Evolutionary conservation across 2,888 invertebrate genomes (phyloP), one percentile per base, ranked within the genome.

Genomic region (Harpalus rufipes): DNA sequence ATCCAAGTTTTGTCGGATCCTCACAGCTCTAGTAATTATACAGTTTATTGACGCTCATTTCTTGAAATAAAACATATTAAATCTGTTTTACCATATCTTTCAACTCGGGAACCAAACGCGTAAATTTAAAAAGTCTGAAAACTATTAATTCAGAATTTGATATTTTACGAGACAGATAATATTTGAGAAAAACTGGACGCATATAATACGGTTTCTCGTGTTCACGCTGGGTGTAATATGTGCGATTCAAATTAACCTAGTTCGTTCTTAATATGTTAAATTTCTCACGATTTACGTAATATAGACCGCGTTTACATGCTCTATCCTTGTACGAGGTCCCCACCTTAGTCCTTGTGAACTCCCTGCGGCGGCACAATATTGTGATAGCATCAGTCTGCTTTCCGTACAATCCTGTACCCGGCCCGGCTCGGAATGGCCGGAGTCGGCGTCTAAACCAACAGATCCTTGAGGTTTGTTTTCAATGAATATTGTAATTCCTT

Each of bases 401-500:
- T 51, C 44, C 61, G 18, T 80, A 61, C 80, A 61, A 80, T 16
- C 25, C 32, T 2, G 78, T 80, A 14, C 61, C 39, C 32, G 16
- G 61, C 32, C 4, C 44, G 44, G 12, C 44, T 0, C 1, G 44
- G 6, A 51, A 4, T 32, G 32, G 32, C 32, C 32, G 32, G 32
- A 18, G 61, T 12, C 44, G 44, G 80, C 65, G 63, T 81, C 63
- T 81, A 81, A 65, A 81, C 61, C 21, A 81, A 81, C 68, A 81
- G 68, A 68, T 68, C 32, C 72, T 72, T 81, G 44, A 68, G 81
- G 81, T 68, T 81, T 68, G 72, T 68, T 72, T 72, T 81, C 51
- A 68, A 68, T 81, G 72, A 72, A 81, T 81, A 81, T 81, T 68
- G 68, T 68, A 68, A 81, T 81, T 68, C 58, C n/a, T 68, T 59